These are phyloP conservation scores for Parnassius apollo DNA, from an alignment of 2,888 invertebrate species.

Conservation along the genomic window DNA sequence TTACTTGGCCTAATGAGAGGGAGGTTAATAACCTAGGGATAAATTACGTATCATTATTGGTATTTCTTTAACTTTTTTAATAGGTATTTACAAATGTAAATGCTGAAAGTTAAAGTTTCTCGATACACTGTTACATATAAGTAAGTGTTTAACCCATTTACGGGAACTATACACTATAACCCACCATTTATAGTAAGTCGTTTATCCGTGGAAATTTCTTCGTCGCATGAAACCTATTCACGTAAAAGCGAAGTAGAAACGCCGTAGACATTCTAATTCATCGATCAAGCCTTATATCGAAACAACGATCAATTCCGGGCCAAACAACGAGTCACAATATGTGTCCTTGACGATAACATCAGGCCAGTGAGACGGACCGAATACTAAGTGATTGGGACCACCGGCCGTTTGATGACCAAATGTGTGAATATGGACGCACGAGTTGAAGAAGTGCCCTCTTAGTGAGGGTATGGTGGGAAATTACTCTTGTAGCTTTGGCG, in stretches of 20 bases:
- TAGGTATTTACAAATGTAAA: too few relatives aligned
- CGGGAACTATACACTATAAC: conserved; percentile 8
- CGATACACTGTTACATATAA: background rate
- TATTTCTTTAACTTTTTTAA: too few relatives aligned
- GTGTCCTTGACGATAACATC: conserved; percentile 72
- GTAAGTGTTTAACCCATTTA: conserved; percentile 1
- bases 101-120: background rate
- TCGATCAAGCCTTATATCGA: conserved; percentile 58
- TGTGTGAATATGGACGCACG: conserved; percentile 29
- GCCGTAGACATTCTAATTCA: conserved; percentile 55
- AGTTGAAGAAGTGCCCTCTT: conserved; percentile 26
- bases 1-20: conserved; percentile 4
- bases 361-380: conserved; percentile 52
- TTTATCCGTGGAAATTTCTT: conserved; percentile 44
- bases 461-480: conserved; percentile 30
- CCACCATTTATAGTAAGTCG: conserved; percentile 25
- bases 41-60: too few relatives aligned
- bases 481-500: conserved; percentile 18
- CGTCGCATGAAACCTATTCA: conserved; percentile 51
- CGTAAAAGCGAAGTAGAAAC: conserved; percentile 43
- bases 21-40: background rate
- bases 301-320: conserved; percentile 68
- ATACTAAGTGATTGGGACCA: conserved; percentile 69
- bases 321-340: conserved; percentile 67
- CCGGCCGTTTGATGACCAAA: conserved; percentile 52